A percentile compares a stretch with the other conserved stretches of the same genome.
phyloP scores from a whole-genome alignment of 2,797 vertebrate species.

The Manis javanica region DNA sequence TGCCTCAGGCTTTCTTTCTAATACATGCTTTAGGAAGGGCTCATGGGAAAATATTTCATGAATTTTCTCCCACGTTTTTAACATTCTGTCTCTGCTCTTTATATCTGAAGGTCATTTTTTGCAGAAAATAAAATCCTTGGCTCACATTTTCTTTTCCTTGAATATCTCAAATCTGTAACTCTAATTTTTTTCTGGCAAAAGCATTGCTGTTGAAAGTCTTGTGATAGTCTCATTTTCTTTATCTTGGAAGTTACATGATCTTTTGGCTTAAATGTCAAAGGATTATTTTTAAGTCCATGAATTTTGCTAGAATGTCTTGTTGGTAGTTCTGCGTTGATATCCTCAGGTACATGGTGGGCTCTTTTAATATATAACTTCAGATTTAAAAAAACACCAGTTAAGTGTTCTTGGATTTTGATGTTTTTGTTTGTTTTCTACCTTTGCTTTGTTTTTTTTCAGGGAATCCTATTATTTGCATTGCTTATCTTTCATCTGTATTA shows the following conservation, averaged over 20 bases:
- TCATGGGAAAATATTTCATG: neutral
- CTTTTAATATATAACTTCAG: conserved; percentile 10
- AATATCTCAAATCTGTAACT: neutral
- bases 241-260: neutral
- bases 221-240: neutral
- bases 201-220: neutral
- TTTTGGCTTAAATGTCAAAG: neutral
- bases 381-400: neutral
- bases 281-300: neutral
- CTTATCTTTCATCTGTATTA: neutral
- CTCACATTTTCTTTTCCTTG: conserved; percentile 8
- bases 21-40: neutral
- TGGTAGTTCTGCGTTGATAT: neutral
- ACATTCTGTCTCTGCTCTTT: neutral
- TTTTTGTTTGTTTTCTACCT: neutral
- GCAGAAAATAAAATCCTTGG: conserved; percentile 18
- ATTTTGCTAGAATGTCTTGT: neutral
- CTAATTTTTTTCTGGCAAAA: neutral
- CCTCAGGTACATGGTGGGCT: neutral
- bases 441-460: neutral
- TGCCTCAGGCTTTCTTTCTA: neutral
- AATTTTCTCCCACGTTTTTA: conserved; percentile 1
- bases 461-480: neutral
- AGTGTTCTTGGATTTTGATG: neutral
- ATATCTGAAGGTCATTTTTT: conserved; percentile 19